phyloP scores from a whole-genome alignment of 2,888 invertebrate genomes.

The Nebria brevicollis region DNA sequence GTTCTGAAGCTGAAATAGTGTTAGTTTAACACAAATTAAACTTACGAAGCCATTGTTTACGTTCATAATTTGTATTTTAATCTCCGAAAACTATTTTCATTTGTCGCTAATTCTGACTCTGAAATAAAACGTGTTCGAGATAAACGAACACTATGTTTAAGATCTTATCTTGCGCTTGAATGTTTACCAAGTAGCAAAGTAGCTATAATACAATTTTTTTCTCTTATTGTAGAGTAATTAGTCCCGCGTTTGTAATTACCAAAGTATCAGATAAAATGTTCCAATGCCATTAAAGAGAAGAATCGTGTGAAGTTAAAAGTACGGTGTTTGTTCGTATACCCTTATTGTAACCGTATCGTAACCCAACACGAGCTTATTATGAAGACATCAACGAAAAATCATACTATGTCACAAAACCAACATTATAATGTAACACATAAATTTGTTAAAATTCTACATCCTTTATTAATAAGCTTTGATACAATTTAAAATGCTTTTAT shows the following conservation, averaged over 20 bases:
- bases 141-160: background rate
- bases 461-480: too few relatives aligned
- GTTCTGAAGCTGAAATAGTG: background rate
- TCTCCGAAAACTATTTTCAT: constrained; percentile 20
- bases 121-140: constrained; percentile 1
- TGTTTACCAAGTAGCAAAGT: background rate
- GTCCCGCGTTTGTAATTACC: constrained; percentile 13
- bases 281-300: background rate
- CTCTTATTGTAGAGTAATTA: constrained; percentile 6
- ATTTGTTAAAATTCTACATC: too few relatives aligned
- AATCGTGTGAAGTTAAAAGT: constrained; percentile 1
- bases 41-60: background rate
- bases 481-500: too few relatives aligned
- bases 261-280: constrained; percentile 14
- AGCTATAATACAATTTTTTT: background rate
- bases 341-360: background rate
- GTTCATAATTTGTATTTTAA: constrained; percentile 8
- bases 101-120: background rate
- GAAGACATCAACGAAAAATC: background rate
- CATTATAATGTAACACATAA: too few relatives aligned
- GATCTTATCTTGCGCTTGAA: background rate
- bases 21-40: background rate
- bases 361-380: background rate
- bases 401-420: background rate
- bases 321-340: background rate